Conservation (phyloP, 2,888 invertebrate species). For the Drosophila birchii region DNA sequence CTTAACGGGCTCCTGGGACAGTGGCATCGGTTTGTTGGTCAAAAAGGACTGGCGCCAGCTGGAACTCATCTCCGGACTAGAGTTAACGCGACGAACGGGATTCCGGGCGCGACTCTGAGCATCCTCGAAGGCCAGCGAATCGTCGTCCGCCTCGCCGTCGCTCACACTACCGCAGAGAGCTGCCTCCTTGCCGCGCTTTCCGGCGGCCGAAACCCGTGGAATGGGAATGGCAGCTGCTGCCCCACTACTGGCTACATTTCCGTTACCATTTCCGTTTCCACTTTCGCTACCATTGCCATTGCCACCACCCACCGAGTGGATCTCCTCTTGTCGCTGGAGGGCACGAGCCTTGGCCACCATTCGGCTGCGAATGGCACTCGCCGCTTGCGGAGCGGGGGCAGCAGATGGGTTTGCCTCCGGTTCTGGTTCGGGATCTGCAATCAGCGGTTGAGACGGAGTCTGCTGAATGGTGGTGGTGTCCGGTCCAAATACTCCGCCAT, state of each 20-base stretch:
- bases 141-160: conserved; percentile 85
- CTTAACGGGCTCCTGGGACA: conserved; percentile 82
- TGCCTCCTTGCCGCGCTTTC: conserved; percentile 81
- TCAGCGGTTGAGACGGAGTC: conserved; percentile 43
- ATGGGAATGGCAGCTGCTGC: conserved; percentile 88
- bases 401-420: conserved; percentile 30
- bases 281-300: conserved; percentile 52
- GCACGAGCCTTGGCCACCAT: conserved; percentile 77
- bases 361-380: conserved; percentile 50
- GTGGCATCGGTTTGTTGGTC: conserved; percentile 75
- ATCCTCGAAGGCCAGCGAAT: conserved; percentile 84
- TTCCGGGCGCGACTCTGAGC: conserved; percentile 87
- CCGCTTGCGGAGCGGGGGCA: conserved; percentile 39
- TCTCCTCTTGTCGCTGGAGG: conserved; percentile 83
- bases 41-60: conserved; percentile 92
- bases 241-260: conserved; percentile 17
- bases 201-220: conserved; percentile 85
- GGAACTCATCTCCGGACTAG: conserved; percentile 96
- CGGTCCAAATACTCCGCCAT: conserved; percentile 84
- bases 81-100: conserved; percentile 94
- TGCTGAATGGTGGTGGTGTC: conserved; percentile 67
- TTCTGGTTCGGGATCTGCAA: conserved; percentile 15
- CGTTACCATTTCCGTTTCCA: conserved; percentile 82
- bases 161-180: conserved; percentile 83
- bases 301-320: conserved; percentile 68